Percentiles rank a stretch among this genome's conserved stretches.
phyloP scores from a whole-genome alignment of 2,888 invertebrate genomes.

The Eupithecia vulgata region DNA sequence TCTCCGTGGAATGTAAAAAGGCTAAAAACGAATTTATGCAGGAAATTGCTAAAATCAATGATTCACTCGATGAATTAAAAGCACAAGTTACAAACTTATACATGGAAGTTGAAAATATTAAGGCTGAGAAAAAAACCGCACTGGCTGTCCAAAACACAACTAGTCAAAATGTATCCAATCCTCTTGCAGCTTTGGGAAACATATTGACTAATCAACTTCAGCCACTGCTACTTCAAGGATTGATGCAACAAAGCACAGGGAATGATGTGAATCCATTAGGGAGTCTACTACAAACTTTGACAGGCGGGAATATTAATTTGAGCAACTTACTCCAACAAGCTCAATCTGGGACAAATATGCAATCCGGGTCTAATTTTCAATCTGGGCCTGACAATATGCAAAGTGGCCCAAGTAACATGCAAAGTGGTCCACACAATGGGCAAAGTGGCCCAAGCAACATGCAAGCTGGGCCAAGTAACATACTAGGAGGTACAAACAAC shows the following conservation, averaged over 20 bases:
- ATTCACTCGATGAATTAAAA: constrained; percentile 14
- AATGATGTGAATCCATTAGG: constrained; percentile 14
- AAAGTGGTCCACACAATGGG: constrained; percentile 19
- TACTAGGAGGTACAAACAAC: constrained; percentile 8
- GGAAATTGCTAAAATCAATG: constrained; percentile 32
- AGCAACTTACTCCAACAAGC: constrained; percentile 16
- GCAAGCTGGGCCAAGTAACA: constrained; percentile 12
- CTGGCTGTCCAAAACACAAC: background rate
- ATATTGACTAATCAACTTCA: constrained; percentile 23
- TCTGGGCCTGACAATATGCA: constrained; percentile 22
- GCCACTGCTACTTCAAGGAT: constrained; percentile 24
- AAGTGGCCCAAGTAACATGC: constrained; percentile 16
- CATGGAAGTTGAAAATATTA: constrained; percentile 5
- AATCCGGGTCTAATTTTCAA: constrained; percentile 15
- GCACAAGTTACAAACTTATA: constrained; percentile 8
- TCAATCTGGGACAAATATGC: constrained; percentile 17
- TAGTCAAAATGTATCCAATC: constrained; percentile 13
- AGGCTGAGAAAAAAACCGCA: background rate
- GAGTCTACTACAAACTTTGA: constrained; percentile 16
- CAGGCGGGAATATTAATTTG: constrained; percentile 9
- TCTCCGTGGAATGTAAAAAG: constrained; percentile 41
- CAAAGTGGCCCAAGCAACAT: constrained; percentile 18
- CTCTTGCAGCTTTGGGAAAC: constrained; percentile 14
- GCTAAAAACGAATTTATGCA: constrained; percentile 39
- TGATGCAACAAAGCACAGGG: constrained; percentile 19